Evolutionary conservation across 2,888 invertebrate genomes (phyloP).

Genomic region (Drosophila stalkeri): DNA sequence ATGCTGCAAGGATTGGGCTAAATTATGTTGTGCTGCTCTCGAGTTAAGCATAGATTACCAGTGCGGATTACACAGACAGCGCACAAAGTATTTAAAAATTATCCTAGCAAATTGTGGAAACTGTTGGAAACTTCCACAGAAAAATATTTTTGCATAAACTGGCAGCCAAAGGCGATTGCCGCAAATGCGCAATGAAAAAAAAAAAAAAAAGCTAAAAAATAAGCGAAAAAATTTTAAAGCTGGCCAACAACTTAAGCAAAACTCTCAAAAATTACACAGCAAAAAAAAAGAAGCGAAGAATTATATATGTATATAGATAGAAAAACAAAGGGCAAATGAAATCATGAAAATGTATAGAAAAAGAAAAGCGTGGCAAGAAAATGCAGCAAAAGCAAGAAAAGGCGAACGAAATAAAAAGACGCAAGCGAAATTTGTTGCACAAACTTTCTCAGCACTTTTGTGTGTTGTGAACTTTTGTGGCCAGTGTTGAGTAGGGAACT

Average conservation of each 20-base stretch:
- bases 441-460: slow-evolving; percentile 70
- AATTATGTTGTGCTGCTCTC: slow-evolving; percentile 47
- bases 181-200: slow-evolving; percentile 46
- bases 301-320: not conserved
- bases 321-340: slow-evolving; percentile 37
- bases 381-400: slow-evolving; percentile 34
- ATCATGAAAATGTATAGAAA: slow-evolving; percentile 29
- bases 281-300: slow-evolving; percentile 29
- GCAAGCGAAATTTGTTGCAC: slow-evolving; percentile 67
- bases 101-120: slow-evolving; percentile 28
- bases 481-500: slow-evolving; percentile 69
- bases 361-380: slow-evolving; percentile 20
- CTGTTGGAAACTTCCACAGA: slow-evolving; percentile 23
- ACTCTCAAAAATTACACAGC: slow-evolving; percentile 48
- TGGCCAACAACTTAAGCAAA: slow-evolving; percentile 46
- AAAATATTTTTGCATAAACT: slow-evolving; percentile 70
- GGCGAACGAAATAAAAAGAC: slow-evolving; percentile 26
- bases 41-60: slow-evolving; percentile 53
- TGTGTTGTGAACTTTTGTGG: slow-evolving; percentile 71
- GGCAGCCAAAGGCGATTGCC: slow-evolving; percentile 29
- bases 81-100: slow-evolving; percentile 59
- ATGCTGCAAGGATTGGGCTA: slow-evolving; percentile 36
- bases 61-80: slow-evolving; percentile 50
- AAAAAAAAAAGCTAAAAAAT: slow-evolving; percentile 29
- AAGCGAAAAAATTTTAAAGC: slow-evolving; percentile 1